These are phyloP conservation scores for Myiothlypis chrysogaster DNA, from an alignment of 2,797 vertebrate species.

Conservation along the genomic window DNA sequence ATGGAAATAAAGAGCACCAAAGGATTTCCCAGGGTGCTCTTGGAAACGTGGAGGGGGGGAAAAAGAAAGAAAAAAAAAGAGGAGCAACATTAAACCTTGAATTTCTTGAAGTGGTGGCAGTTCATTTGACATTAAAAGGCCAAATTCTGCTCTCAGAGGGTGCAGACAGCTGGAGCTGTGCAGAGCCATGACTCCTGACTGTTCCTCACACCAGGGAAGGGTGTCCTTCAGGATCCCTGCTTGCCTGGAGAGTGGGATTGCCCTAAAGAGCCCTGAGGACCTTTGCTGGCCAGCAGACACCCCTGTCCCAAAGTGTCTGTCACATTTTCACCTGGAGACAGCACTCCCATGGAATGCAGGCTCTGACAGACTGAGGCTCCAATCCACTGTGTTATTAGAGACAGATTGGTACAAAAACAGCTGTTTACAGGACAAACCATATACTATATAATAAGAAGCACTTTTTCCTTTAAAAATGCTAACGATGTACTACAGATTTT, in stretches of 20 bases:
- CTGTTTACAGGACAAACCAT: neutral
- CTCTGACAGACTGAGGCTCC: neutral
- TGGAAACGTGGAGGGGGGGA: neutral
- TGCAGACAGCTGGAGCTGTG: neutral
- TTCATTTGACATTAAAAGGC: neutral
- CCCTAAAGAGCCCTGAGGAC: neutral
- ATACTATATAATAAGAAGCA: neutral
- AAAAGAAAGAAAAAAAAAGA: neutral
- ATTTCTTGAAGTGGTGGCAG: neutral
- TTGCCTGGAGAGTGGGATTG: neutral
- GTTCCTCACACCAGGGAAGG: rapidly evolving
- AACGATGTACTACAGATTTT: neutral
- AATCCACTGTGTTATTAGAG: neutral
- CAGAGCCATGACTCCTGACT: neutral
- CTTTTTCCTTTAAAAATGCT: neutral
- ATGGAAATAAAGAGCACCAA: conserved; percentile 55
- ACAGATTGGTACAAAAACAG: neutral
- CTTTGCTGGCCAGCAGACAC: neutral
- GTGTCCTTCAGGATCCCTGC: neutral
- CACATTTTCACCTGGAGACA: neutral
- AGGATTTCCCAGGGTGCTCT: conserved; percentile 56
- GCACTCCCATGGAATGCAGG: neutral
- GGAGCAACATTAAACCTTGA: neutral
- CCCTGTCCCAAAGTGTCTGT: neutral
- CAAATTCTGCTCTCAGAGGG: neutral